phyloP scores from a whole-genome alignment of 2,888 invertebrate species.

The Trilocha varians region DNA sequence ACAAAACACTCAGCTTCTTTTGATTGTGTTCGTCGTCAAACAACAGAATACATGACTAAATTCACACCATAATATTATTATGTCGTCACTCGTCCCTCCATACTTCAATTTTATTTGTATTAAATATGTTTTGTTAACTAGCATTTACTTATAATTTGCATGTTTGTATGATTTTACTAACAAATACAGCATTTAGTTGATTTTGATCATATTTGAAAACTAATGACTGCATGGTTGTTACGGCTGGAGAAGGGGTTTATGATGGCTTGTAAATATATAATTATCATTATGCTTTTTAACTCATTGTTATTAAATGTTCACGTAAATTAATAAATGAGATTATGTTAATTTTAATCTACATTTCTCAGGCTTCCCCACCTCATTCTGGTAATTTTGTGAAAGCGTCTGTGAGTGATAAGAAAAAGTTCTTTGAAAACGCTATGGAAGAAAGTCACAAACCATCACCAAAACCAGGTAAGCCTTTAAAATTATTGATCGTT shows the following conservation, averaged over 20 bases:
- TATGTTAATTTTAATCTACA: conserved; percentile 14
- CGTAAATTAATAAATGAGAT: conserved; percentile 13
- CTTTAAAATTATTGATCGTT: background rate
- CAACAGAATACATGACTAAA: conserved; percentile 45
- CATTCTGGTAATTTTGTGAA: conserved; percentile 83
- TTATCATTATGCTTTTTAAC: conserved; percentile 59
- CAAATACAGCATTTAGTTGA: conserved; percentile 37
- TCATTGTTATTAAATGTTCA: conserved; percentile 25
- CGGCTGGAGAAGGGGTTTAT: conserved; percentile 52
- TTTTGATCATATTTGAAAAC: conserved; percentile 35
- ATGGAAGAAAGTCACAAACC: conserved; percentile 94
- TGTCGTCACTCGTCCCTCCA: conserved; percentile 49
- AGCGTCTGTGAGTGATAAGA: conserved; percentile 93
- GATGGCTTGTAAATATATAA: conserved; percentile 56
- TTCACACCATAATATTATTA: conserved; percentile 38
- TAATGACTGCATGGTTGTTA: conserved; percentile 66
- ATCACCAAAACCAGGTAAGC: conserved; percentile 84
- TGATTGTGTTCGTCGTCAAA: conserved; percentile 70
- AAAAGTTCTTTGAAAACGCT: conserved; percentile 95
- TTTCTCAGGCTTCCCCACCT: conserved; percentile 75
- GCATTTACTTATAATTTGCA: conserved; percentile 67
- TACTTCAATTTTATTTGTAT: conserved; percentile 45
- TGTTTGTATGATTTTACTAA: conserved; percentile 47
- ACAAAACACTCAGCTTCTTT: conserved; percentile 59
- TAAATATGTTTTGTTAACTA: conserved; percentile 51